These are phyloP conservation scores for Leucoraja ocellata DNA, from an alignment of 2,797 vertebrate species.

Conservation along the genomic window DNA sequence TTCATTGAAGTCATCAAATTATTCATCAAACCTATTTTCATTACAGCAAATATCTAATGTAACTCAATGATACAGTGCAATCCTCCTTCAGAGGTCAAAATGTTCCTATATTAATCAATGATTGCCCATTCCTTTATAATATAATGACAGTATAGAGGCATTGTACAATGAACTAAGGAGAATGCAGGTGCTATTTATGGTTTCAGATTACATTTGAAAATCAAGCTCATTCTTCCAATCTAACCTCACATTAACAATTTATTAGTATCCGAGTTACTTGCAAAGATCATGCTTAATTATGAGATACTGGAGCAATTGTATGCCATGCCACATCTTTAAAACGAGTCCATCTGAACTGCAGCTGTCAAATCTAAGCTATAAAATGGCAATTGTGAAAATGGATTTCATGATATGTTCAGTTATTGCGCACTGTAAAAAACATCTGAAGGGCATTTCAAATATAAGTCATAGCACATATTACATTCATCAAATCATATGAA, in stretches of 20 bases:
- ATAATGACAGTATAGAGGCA: too few species aligned
- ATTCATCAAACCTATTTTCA: background rate
- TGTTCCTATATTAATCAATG: background rate
- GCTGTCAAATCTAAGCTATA: background rate
- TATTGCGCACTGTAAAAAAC: background rate
- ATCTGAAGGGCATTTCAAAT: slow-evolving; percentile 2
- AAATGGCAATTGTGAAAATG: background rate
- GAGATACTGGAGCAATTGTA: background rate
- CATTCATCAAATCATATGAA: background rate
- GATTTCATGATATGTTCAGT: background rate
- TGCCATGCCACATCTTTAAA: slow-evolving; percentile 10
- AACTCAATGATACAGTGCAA: background rate
- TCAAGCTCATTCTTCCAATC: background rate
- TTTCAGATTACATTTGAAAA: background rate
- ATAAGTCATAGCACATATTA: background rate
- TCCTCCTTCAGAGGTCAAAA: background rate
- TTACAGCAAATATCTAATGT: background rate
- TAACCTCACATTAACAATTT: background rate
- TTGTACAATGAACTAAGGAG: background rate
- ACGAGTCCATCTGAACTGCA: background rate
- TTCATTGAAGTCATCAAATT: background rate
- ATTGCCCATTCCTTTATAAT: background rate
- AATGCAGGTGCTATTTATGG: background rate
- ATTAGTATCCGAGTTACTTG: too few species aligned
- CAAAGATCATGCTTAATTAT: background rate